Evolutionary conservation across 1,140 invertebrate species (phyloP).

Genomic region (Scylla paramamosain): DNA sequence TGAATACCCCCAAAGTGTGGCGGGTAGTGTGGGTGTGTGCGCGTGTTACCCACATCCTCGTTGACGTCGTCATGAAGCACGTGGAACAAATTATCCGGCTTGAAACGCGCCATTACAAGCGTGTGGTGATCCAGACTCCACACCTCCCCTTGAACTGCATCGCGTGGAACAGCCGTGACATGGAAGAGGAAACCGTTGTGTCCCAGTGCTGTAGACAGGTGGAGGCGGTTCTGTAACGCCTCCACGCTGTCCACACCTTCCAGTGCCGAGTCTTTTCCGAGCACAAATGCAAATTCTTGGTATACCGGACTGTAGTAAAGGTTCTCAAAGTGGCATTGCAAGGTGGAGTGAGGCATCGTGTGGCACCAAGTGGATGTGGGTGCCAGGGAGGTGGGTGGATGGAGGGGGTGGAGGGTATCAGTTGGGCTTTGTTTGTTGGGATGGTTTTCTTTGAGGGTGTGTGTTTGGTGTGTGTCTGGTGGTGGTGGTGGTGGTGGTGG

Average conservation of each 20-base stretch:
- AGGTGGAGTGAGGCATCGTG: background rate
- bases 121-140: background rate
- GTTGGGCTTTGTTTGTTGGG: no score
- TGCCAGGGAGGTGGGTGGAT: background rate
- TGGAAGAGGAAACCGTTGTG: background rate
- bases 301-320: background rate
- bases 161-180: background rate
- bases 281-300: background rate
- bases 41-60: no score
- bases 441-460: no score
- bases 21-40: no score
- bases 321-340: constrained; percentile 13
- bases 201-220: background rate
- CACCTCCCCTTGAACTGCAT: background rate
- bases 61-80: constrained; percentile 10
- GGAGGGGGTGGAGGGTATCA: background rate
- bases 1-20: no score
- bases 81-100: constrained; percentile 25
- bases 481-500: no score
- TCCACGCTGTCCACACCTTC: background rate
- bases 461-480: no score
- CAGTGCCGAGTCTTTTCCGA: background rate
- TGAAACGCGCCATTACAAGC: background rate
- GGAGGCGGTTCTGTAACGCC: background rate
- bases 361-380: no score